Evolutionary conservation across 2,888 invertebrate species (phyloP), one percentile per base, ranked within the genome.

Genomic region (Phortica magna): DNA sequence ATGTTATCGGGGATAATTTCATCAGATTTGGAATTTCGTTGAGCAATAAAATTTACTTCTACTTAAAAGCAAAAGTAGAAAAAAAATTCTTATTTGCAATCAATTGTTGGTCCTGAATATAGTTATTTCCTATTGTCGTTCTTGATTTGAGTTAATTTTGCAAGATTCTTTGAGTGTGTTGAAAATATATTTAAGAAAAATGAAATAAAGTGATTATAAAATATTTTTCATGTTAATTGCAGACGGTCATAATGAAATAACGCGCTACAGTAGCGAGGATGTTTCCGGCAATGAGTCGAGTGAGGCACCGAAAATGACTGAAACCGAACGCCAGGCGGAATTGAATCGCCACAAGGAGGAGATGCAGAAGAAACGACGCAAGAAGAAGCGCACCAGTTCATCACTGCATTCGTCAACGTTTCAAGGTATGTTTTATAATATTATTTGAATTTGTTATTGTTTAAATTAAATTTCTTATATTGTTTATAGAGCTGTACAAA

Each of bases 341-440:
- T 93, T 95, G 88, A 95, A 94, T 92, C 93, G 95, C 81, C 95
- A 96, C 90, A 96, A 97, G 93, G 97, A 97, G 90, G 97, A 97
- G 93, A 97, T 97, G 91, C 95, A 96, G 90, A 95, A 95, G 93
- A 96, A 96, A 92, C 94, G 97, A 87, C 95, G 96, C 90, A 96
- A 96, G 94, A 97, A 97, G 95, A 97, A 97, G 93, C 95, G 96
- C 90, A 96, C 97, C 83, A 96, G 96, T 91, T 96, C 96, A 81
- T 96, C 96, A 81, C 94, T 97, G 87, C 96, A 96, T 90, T 96
- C 97, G 83, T 96, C 96, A 88, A 96, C 96, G 92, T 98, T 97
- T 93, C 96, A 97, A 95, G 97, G 97, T 96, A 91, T 89, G 81
- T 78, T 9, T 9, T 7, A 2, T 4, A 41, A 9, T 41, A 42